Evolutionary conservation across 2,113 vertebrate species (phyloP).

Genomic region (Aegithalos caudatus): DNA sequence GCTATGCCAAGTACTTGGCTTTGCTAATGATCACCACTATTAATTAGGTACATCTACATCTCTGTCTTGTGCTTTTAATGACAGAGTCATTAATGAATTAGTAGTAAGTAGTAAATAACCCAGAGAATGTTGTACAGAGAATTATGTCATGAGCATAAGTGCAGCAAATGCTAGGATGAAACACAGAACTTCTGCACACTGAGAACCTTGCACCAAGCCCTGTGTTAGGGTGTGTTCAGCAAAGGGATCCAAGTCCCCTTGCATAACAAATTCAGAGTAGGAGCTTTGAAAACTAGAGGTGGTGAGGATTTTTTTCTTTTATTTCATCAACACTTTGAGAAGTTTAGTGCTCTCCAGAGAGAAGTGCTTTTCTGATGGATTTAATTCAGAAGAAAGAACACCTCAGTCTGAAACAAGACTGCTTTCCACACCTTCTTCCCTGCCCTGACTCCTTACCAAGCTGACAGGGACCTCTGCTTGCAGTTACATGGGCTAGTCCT

Average conservation of each 20-base stretch:
- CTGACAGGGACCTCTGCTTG: accelerated
- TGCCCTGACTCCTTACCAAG: neutral
- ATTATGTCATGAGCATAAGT: neutral
- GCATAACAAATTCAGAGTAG: neutral
- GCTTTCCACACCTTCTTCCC: neutral
- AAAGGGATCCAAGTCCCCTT: neutral
- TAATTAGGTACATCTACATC: neutral
- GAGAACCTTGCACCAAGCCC: neutral
- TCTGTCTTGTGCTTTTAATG: neutral
- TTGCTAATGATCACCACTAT: neutral
- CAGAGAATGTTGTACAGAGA: neutral
- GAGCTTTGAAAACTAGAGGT: neutral
- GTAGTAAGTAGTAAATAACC: neutral
- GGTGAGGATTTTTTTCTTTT: neutral
- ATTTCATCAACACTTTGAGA: neutral
- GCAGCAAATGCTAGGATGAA: neutral
- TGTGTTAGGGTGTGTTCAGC: neutral
- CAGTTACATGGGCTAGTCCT: neutral
- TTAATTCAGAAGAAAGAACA: neutral
- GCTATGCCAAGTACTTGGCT: neutral
- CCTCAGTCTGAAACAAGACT: neutral
- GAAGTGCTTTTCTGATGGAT: neutral
- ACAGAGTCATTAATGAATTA: neutral
- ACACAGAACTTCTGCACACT: neutral
- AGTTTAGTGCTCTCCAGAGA: neutral